These are phyloP conservation scores for Amphimallon solstitiale DNA, from an alignment of 2,888 invertebrate species.

Conservation along the genomic window DNA sequence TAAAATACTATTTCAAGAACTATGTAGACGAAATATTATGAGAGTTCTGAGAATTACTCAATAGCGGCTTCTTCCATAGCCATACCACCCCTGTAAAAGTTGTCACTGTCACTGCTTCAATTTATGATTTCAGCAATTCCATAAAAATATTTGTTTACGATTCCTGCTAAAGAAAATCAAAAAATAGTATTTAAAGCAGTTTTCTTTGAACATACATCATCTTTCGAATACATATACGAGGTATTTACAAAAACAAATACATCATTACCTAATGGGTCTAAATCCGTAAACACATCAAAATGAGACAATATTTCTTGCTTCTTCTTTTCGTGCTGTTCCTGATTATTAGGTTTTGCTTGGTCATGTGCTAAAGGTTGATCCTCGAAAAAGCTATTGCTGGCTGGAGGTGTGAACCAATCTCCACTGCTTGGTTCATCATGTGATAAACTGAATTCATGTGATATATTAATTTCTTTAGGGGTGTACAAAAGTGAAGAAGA, in stretches of 20 bases:
- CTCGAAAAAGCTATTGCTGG: conserved; percentile 58
- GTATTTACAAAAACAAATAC: conserved; percentile 37
- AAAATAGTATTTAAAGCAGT: not conserved
- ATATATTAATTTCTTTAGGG: conserved; percentile 53
- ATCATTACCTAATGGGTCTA: conserved; percentile 87
- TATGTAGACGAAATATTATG: no score
- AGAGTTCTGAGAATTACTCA: no score
- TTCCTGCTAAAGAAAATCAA: not conserved
- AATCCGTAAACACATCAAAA: conserved; percentile 91
- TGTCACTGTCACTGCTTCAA: no score
- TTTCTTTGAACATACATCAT: conserved; percentile 5
- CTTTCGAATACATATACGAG: conserved; percentile 37
- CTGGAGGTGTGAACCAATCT: conserved; percentile 60
- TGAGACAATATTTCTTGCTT: conserved; percentile 62
- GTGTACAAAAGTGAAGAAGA: conserved; percentile 43
- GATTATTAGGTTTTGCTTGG: conserved; percentile 50
- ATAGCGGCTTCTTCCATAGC: no score
- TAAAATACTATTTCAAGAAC: no score
- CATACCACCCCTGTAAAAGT: no score
- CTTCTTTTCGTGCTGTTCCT: conserved; percentile 58
- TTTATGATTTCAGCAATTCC: no score
- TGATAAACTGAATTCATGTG: conserved; percentile 50
- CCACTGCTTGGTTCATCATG: conserved; percentile 56
- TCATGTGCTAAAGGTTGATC: conserved; percentile 50
- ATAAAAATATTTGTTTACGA: no score